A percentile compares a stretch with the other conserved stretches of the same genome.
These are phyloP conservation scores for Prolemur simus DNA, from an alignment of 2,113 vertebrate species.

Conservation along the genomic window DNA sequence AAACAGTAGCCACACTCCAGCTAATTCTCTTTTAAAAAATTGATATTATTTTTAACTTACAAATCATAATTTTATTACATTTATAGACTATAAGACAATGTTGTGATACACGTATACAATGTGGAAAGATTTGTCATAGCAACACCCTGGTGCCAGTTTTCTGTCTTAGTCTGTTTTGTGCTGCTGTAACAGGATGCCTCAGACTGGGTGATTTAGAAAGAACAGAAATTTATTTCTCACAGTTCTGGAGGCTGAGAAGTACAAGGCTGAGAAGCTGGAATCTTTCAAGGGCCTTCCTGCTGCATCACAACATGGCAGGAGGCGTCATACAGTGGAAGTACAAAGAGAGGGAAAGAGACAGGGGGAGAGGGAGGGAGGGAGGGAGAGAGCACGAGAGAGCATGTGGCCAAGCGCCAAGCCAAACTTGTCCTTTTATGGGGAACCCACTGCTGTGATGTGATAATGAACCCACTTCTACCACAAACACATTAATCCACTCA, in stretches of 20 bases:
- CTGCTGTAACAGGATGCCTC: background rate
- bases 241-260: background rate
- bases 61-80: background rate
- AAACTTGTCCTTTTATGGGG: background rate
- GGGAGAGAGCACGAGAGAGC: background rate
- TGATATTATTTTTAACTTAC: background rate
- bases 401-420: background rate
- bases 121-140: background rate
- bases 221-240: background rate
- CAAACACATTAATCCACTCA: background rate
- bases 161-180: background rate
- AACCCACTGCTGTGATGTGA: no score
- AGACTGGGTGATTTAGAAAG: background rate
- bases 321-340: background rate
- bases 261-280: background rate
- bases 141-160: background rate
- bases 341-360: background rate
- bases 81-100: background rate
- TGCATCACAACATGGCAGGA: background rate
- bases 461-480: background rate
- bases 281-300: background rate
- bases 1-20: background rate
- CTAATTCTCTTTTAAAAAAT: background rate
- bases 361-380: background rate
- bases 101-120: background rate